phyloP scores from a whole-genome alignment of 2,888 invertebrate genomes.

The Carcina quercana region DNA sequence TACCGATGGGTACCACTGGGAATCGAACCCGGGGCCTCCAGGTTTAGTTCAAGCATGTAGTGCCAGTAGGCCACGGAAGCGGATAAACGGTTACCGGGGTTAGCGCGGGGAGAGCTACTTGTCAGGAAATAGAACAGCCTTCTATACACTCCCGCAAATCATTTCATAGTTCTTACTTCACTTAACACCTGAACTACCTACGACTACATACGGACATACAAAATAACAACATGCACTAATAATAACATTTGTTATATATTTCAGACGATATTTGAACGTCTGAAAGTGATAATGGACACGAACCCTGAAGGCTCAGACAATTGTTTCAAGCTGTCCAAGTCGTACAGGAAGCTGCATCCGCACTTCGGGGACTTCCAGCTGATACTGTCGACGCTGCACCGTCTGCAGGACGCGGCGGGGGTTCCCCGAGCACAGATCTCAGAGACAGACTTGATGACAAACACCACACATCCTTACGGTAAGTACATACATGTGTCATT shows the following conservation, averaged over 20 bases:
- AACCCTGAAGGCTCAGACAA: slow-evolving; percentile 9
- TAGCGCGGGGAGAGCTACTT: too few species aligned
- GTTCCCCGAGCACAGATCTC: slow-evolving; percentile 25
- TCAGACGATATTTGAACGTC: slow-evolving; percentile 36
- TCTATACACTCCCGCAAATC: too few species aligned
- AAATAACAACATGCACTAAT: background rate
- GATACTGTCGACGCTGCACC: slow-evolving; percentile 35
- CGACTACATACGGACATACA: too few species aligned
- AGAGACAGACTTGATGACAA: slow-evolving; percentile 17
- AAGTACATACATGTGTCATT: too few species aligned
- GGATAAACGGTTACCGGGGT: too few species aligned
- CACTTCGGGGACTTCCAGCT: slow-evolving; percentile 50
- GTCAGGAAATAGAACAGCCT: too few species aligned
- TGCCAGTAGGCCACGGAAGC: too few species aligned
- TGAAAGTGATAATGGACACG: slow-evolving; percentile 23
- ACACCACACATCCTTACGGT: background rate
- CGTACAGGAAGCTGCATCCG: slow-evolving; percentile 38
- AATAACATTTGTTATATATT: background rate
- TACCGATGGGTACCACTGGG: too few species aligned
- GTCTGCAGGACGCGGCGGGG: slow-evolving; percentile 31
- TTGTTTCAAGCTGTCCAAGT: slow-evolving; percentile 26
- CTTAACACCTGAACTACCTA: too few species aligned
- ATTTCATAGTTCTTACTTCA: too few species aligned
- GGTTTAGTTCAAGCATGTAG: too few species aligned
- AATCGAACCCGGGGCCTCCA: too few species aligned